Percentiles rank a stretch among this genome's conserved stretches.
These are phyloP conservation scores for Malacoctenus gilli DNA, from an alignment of 2,797 vertebrate species.

Conservation along the genomic window DNA sequence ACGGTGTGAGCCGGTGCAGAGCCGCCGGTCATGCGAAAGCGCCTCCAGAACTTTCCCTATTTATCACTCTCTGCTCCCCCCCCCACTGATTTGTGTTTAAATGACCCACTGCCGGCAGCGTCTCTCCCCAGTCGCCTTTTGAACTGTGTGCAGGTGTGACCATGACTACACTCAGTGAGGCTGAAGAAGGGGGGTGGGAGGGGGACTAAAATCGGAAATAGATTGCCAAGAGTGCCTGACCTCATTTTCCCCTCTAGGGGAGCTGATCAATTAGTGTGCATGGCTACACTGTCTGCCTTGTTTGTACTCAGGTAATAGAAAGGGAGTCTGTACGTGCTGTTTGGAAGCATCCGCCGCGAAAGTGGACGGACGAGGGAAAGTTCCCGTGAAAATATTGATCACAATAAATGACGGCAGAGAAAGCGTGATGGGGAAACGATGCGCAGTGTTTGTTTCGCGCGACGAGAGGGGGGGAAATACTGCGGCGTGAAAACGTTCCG, in stretches of 20 bases:
- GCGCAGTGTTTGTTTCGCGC: neutral
- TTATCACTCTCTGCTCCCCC: neutral
- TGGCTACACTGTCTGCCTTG: constrained; percentile 25
- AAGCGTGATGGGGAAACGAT: neutral
- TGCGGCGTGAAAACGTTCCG: neutral
- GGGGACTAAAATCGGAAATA: constrained; percentile 26
- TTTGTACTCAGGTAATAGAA: constrained; percentile 9
- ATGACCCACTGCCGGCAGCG: neutral
- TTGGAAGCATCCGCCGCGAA: neutral
- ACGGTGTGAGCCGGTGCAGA: neutral
- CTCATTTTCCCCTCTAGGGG: constrained; percentile 18
- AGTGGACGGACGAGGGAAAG: neutral
- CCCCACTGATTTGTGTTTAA: constrained; percentile 1
- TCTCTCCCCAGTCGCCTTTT: neutral
- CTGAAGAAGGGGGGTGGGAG: too few species aligned
- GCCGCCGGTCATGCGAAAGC: neutral
- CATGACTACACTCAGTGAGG: neutral
- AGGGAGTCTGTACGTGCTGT: neutral
- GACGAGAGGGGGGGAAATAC: neutral
- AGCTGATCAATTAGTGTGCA: constrained; percentile 33
- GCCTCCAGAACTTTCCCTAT: neutral
- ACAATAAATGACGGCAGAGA: neutral
- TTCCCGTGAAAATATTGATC: neutral
- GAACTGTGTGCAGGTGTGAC: constrained; percentile 26
- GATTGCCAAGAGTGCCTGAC: constrained; percentile 16